phyloP scores from a whole-genome alignment of 2,797 vertebrate genomes.

The Anas acuta region DNA sequence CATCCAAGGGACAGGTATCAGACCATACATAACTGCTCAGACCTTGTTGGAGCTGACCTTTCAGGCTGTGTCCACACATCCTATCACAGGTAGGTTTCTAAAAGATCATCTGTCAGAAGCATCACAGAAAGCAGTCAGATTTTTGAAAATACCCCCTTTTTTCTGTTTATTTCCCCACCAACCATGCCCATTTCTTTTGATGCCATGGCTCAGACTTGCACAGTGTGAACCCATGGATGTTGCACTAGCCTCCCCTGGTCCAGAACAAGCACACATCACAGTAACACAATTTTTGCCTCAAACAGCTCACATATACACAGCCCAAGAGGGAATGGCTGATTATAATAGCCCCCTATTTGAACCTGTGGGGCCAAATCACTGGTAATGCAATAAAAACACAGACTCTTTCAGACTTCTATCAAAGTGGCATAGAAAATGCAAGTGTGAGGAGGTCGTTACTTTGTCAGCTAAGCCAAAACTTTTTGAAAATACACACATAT shows the following conservation, averaged over 20 bases:
- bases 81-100: neutral
- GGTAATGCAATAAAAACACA: neutral
- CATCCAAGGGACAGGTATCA: neutral
- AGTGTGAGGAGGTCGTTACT: neutral
- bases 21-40: neutral
- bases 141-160: neutral
- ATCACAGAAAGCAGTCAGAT: neutral
- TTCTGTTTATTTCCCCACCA: neutral
- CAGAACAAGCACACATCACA: neutral
- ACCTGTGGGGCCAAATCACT: neutral
- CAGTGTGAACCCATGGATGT: neutral
- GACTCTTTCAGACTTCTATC: neutral
- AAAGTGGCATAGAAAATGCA: neutral
- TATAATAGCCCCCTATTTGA: neutral
- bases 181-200: neutral
- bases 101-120: neutral
- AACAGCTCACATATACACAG: neutral
- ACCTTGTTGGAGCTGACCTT: neutral
- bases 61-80: neutral
- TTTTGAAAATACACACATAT: neutral
- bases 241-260: neutral
- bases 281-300: neutral
- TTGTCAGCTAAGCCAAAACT: neutral
- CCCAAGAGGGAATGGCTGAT: neutral
- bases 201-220: accelerated